These are phyloP conservation scores for Drosophila trapezifrons DNA, from an alignment of 1,140 invertebrate species.

Conservation along the genomic window DNA sequence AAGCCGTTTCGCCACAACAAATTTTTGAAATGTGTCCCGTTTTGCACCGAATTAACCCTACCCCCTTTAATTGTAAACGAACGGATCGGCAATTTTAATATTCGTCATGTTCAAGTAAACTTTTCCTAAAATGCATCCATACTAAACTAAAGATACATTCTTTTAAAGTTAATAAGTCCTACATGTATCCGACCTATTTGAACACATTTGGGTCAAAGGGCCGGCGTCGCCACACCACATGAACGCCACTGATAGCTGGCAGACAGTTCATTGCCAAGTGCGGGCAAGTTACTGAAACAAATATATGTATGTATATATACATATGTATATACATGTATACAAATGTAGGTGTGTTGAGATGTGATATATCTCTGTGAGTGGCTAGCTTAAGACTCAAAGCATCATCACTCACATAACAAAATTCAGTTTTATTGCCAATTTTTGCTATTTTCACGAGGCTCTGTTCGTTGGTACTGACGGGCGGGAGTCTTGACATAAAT, in stretches of 20 bases:
- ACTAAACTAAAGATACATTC: too few species aligned
- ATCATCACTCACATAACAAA: slow-evolving; percentile 38
- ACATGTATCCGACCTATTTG: neutral
- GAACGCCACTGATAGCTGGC: slow-evolving; percentile 43
- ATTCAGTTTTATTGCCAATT: slow-evolving; percentile 71
- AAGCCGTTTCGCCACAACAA: too few species aligned
- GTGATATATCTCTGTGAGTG: slow-evolving; percentile 16
- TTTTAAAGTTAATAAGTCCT: neutral
- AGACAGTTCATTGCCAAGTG: slow-evolving; percentile 64
- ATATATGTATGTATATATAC: too few species aligned
- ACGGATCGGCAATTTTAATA: too few species aligned
- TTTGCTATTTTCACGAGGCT: slow-evolving; percentile 67
- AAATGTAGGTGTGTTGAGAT: slow-evolving; percentile 33
- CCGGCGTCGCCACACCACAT: slow-evolving; percentile 25
- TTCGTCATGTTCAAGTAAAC: too few species aligned
- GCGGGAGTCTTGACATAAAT: slow-evolving; percentile 48
- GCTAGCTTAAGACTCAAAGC: slow-evolving; percentile 56
- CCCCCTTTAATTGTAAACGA: too few species aligned
- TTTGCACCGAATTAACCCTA: too few species aligned
- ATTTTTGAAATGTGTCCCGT: too few species aligned
- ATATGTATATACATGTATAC: too few species aligned
- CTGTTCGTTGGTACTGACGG: slow-evolving; percentile 15
- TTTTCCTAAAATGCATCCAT: too few species aligned
- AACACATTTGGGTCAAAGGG: slow-evolving; percentile 9
- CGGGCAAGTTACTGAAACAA: slow-evolving; percentile 54